Evolutionary conservation across 2,113 vertebrate genomes (phyloP), one percentile per base, ranked within the genome.

Genomic region (Pygoscelis adeliae): DNA sequence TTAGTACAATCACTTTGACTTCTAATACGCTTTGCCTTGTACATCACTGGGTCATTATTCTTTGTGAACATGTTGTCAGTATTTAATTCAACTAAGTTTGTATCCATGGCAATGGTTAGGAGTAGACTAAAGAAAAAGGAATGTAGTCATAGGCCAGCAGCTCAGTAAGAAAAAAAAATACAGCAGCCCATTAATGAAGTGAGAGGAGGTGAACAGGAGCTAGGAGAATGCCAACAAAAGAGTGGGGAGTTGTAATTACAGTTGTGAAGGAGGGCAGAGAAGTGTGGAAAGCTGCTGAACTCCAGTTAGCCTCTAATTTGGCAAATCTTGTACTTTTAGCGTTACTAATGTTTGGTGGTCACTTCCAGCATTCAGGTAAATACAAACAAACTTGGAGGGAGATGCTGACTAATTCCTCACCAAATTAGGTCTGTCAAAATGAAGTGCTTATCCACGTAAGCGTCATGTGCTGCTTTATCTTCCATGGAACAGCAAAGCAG

Each of bases 51-150:
- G 66, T 80, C 93, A 86, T 97, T 94, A 96, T 93, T 95, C 92
- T 94, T 94, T 91, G 90, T 90, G 95, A 97, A 72, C 61, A 46
- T 58, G 74, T 87, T 97, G 95, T 95, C 93, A 93, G 87, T 88
- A 88, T 90, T 95, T 94, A 96, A 96, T 95, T 94, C 92, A 77
- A 50, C 70, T 58, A 83, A 76, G 90, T 95, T 95, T 94, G 93
- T 93, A 91, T 90, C 96, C 92, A 96, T 95, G 79, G 95, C 67
- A 93, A 97, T 96, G 58, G 70, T 91, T 80, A 90, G 62, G 56
- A 83, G 70, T 22, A 86, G 83, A 70, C 82, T 80, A 65, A 85
- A 94, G 80, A 42, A 74, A 90, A 69, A 78, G 85, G 52, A 90
- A 83, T 46, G 55, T 21, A 93, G 90, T 47, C 85, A 80, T 66